Evolutionary conservation across 2,113 vertebrate genomes (phyloP), one percentile per base, ranked within the genome.

Genomic region (Dolichallabes microphthalmus): DNA sequence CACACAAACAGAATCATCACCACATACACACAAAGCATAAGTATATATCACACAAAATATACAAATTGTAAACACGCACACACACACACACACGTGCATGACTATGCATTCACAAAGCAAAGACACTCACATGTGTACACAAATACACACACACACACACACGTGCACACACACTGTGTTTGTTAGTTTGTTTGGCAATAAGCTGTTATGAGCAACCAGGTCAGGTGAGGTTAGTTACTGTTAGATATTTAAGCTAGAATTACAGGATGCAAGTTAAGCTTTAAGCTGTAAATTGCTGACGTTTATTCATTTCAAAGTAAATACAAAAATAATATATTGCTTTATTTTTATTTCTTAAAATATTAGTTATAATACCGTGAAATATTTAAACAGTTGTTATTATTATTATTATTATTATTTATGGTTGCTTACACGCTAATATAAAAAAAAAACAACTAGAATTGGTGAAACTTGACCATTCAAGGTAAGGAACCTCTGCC

Each of bases 1-100:
- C 74, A 52, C 73, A 52, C 39, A 75, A 39, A 53, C 68, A 75
- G 15, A 58, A 55, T 27, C 61, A 74, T n/a, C 69, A 35, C 12
- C 39, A 74, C 2, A 20, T 32, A 77, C 76, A 74, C 39, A 80
- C 57, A 60, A 77, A 17, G 19, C 75, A 75, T n/a, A 57, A 50
- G 12, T 20, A 55, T 15, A 77, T 12, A 60, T 86, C 66, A 73
- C 35, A 69, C 84, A 85, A 68, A 87, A 60, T 1, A 52, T 20
- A 53, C 50, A 53, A 6, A 76, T 10, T 10, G 2, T 12, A 11
- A 64, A 77, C 90, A 53, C 66, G 69, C 84, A 0, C 69, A 35
- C 77, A 79, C 35, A 69, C 82, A 84, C n/a, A 57, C 14, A 53
- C 74, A 74, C 27, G 20, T 39, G 20, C 52, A 71, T 15, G 69